phyloP scores from a whole-genome alignment of 2,797 vertebrate species.

The Chiroxiphia lanceolata region DNA sequence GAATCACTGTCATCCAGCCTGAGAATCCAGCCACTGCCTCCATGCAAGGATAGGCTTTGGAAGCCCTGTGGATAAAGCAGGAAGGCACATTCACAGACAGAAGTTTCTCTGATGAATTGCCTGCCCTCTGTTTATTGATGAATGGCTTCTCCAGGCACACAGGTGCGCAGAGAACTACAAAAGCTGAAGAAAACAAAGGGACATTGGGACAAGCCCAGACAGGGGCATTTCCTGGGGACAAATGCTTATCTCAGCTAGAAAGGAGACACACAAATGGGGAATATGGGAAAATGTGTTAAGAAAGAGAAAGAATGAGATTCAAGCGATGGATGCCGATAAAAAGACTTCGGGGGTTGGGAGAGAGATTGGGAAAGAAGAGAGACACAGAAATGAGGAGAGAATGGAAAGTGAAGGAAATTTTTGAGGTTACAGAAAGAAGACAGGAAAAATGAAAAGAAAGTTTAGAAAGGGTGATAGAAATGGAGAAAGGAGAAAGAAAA shows the following conservation, averaged over 20 bases:
- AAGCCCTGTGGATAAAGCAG: background rate
- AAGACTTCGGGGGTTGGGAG: background rate
- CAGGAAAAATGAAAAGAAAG: background rate
- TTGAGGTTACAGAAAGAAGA: background rate
- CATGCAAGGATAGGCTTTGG: background rate
- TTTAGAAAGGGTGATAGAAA: background rate
- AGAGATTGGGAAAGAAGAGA: background rate
- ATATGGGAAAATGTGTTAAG: background rate
- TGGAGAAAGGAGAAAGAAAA: background rate
- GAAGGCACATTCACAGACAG: background rate
- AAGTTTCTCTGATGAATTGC: background rate
- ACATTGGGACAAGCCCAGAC: constrained; percentile 24
- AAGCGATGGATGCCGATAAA: background rate
- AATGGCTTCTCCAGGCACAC: constrained; percentile 38
- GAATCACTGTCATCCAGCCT: background rate
- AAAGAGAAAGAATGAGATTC: background rate
- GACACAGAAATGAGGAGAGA: background rate
- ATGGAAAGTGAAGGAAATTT: background rate
- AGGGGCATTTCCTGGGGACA: constrained; percentile 8
- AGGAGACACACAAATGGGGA: background rate
- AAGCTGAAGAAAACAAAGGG: constrained; percentile 31
- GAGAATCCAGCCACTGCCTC: background rate
- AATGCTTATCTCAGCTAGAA: constrained; percentile 17
- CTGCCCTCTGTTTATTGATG: background rate
- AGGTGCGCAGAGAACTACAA: constrained; percentile 16